Evolutionary conservation across 35 echinoderm and acorn worm species (phyloP).

Genomic region (Stichopus chloronotus): DNA sequence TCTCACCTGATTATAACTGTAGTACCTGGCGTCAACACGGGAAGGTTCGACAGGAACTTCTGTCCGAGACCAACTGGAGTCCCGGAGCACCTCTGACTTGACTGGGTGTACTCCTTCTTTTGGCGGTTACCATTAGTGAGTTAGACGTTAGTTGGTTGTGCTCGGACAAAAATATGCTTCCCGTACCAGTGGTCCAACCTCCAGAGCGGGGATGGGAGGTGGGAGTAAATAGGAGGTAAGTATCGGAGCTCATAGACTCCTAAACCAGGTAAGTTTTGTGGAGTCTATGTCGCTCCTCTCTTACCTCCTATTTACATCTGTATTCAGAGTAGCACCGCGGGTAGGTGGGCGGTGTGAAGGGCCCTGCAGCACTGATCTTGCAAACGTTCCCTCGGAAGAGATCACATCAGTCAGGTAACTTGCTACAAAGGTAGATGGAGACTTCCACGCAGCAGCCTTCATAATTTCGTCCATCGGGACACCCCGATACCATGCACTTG

Average conservation of each 20-base stretch:
- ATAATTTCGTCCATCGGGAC: background rate
- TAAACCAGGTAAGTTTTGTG: slow-evolving; percentile 28
- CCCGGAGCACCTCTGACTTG: too few relatives aligned
- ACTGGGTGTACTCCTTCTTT: too few relatives aligned
- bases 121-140: too few relatives aligned
- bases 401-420: background rate
- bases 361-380: too few relatives aligned
- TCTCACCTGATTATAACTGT: too few relatives aligned
- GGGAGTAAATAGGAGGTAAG: slow-evolving; percentile 15
- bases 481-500: slow-evolving; percentile 1
- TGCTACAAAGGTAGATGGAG: background rate
- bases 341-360: background rate
- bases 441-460: slow-evolving; percentile 6
- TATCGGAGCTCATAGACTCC: background rate
- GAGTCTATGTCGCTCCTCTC: slow-evolving; percentile 27
- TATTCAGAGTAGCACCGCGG: background rate
- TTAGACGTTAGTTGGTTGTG: too few relatives aligned
- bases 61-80: too few relatives aligned
- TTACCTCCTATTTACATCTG: slow-evolving; percentile 32
- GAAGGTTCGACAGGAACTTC: too few relatives aligned
- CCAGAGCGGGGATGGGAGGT: slow-evolving; percentile 2
- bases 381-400: too few relatives aligned
- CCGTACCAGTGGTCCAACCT: too few relatives aligned
- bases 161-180: too few relatives aligned
- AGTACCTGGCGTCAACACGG: too few relatives aligned